These are phyloP conservation scores for Pogoniulus pusillus DNA, from an alignment of 2,797 vertebrate genomes.

Conservation along the genomic window DNA sequence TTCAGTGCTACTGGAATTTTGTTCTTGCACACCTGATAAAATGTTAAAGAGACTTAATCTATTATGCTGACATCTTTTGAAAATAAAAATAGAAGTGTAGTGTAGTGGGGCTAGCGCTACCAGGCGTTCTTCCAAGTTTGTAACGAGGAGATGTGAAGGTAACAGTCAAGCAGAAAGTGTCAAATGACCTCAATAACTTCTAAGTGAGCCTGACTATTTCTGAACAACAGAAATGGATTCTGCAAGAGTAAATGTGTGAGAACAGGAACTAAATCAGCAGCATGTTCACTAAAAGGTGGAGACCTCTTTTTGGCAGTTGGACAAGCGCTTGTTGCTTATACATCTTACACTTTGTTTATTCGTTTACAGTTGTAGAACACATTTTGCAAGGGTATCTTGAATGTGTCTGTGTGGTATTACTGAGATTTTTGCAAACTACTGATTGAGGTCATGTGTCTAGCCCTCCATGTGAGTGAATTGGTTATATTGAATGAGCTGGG, in stretches of 20 bases:
- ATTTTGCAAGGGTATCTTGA: not conserved
- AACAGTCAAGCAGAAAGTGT: not conserved
- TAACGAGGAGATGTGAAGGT: not conserved
- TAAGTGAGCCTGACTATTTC: not conserved
- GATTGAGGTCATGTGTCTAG: not conserved
- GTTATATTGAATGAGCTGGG: not conserved
- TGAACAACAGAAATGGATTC: not conserved
- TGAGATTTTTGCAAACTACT: not conserved
- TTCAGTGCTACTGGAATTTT: not conserved
- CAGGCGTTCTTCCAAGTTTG: constrained; percentile 35
- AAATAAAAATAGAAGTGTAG: constrained; percentile 34
- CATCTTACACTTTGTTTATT: not conserved
- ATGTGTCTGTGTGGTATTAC: not conserved
- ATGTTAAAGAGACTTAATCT: constrained; percentile 5
- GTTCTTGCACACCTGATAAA: not conserved
- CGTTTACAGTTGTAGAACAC: not conserved
- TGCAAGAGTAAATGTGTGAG: not conserved
- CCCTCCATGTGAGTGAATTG: not conserved
- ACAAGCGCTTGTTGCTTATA: not conserved
- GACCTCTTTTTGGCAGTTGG: not conserved
- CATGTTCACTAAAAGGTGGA: not conserved
- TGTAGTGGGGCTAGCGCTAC: not conserved
- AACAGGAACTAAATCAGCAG: not conserved
- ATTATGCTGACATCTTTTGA: not conserved
- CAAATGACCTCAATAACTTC: constrained; percentile 17